A percentile compares a stretch with the other conserved stretches of the same genome.
Evolutionary conservation across 2,888 invertebrate genomes (phyloP).

Genomic region (Agrilus cyanescens): DNA sequence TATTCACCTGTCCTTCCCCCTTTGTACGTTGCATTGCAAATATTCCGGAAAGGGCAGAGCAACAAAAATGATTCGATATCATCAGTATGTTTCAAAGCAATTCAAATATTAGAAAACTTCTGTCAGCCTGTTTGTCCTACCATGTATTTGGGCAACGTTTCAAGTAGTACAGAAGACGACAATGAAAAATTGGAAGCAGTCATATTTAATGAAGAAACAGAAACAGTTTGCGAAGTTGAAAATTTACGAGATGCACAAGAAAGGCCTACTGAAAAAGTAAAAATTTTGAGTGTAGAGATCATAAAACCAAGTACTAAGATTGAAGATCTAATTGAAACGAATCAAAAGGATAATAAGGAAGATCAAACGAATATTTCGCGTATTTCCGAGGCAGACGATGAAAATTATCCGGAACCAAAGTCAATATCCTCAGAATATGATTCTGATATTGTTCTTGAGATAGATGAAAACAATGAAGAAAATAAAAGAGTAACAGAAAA

Average conservation of each 20-base stretch:
- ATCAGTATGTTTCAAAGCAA: slow-evolving; percentile 6
- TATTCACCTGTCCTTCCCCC: slow-evolving; percentile 1
- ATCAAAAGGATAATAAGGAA: too few relatives aligned
- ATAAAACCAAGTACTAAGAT: too few relatives aligned
- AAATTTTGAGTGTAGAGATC: too few relatives aligned
- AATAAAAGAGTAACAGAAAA: not conserved
- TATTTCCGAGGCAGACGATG: too few relatives aligned
- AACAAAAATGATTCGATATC: slow-evolving; percentile 8
- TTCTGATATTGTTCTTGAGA: not conserved
- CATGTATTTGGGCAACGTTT: not conserved
- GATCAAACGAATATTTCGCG: too few relatives aligned
- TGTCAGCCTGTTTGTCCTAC: slow-evolving; percentile 9
- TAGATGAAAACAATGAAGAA: not conserved
- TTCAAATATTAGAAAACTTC: slow-evolving; percentile 6
- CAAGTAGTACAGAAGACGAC: not conserved
- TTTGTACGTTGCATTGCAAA: slow-evolving; percentile 9
- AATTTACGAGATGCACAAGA: not conserved
- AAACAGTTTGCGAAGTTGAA: not conserved
- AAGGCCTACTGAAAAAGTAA: not conserved
- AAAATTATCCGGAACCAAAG: too few relatives aligned
- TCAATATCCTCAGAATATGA: not conserved
- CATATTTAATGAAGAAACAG: not conserved
- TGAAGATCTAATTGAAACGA: too few relatives aligned
- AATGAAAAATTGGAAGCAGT: not conserved
- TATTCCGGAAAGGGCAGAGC: slow-evolving; percentile 10